Percentiles rank a stretch among this genome's conserved stretches.
Conservation (phyloP, 1,140 invertebrate species). For the Lineus longissimus region DNA sequence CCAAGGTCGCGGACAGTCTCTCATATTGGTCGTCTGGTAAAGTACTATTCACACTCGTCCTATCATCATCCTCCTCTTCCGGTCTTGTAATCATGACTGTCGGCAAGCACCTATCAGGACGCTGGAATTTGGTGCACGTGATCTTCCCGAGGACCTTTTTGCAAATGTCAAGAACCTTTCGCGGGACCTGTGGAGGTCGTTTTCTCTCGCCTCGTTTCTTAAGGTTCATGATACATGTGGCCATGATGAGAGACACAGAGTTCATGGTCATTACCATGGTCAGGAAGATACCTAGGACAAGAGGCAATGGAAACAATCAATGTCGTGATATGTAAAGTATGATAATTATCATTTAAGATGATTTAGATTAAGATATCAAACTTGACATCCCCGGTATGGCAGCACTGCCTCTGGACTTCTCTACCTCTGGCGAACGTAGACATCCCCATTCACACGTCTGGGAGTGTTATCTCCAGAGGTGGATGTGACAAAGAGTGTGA, state of each 20-base stretch:
- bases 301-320: too few species aligned
- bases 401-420: not conserved
- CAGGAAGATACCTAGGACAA: constrained; percentile 16
- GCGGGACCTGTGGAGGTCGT: constrained; percentile 3
- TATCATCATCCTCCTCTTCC: not conserved
- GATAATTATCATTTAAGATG: not conserved
- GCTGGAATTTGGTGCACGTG: constrained; percentile 11
- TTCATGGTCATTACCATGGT: constrained; percentile 21
- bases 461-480: not conserved
- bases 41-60: not conserved
- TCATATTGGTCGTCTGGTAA: not conserved
- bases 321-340: not conserved
- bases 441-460: not conserved
- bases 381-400: not conserved
- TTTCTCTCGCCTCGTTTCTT: constrained; percentile 17
- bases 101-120: not conserved
- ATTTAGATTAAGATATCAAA: not conserved
- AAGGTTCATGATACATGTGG: constrained; percentile 18
- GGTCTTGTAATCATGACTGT: not conserved
- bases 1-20: not conserved
- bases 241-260: constrained; percentile 13
- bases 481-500: too few species aligned
- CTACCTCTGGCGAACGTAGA: not conserved
- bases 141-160: constrained; percentile 11
- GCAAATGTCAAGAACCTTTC: constrained; percentile 9